Base-by-base conservation (phyloP, 2,888 invertebrate species). In the Agriopis leucophaearia region DNA sequence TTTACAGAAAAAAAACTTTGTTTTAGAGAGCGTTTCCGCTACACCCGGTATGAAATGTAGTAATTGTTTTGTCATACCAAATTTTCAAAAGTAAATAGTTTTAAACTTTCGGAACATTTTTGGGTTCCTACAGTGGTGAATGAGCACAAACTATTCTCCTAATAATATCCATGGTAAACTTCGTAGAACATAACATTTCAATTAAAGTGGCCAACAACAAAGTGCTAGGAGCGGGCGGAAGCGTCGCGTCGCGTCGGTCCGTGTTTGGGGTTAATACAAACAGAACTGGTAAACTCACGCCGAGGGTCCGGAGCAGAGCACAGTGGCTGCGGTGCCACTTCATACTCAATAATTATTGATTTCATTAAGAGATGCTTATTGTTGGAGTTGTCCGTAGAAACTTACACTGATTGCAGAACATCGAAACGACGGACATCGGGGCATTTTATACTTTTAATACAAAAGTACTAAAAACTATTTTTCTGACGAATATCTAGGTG, bases 171-270 rank as follows among this genome's bases (percentile, higher is more conserved):
- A 47, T 64, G 45, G 42, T 40, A 47, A 70, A 69, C 52, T 66
- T 63, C 63, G 48, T 44, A 59, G 68, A 74, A 79, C 77, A 78
- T 64, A 64, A 68, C 72, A 78, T 76, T 76, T 78, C 79, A 81
- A 79, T 80, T 79, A 78, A 75, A 77, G 75, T 74, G 74, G 66
- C 65, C 68, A 73, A 73, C 72, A 73, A 76, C 72, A 72, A 76
- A 70, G 77, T 67, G 68, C 73, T 75, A 77, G 73, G 65, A 72
- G 59, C 57, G 48, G 18, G 57, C 66, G 74, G 74, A 69, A 72
- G 67, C 59, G 60, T 50, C 57, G 61, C 71, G 45, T 72, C 69
- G 67, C 59, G 60, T 50, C 57, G 61, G 72, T 48, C 72, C 69
- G 64, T 67, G 64, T 51, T 59, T 57, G 62, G 59, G 68, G 64